Evolutionary conservation across 2,797 vertebrate species (phyloP), one percentile per base, ranked within the genome.

Genomic region (Paratrypauchen microcephalus): DNA sequence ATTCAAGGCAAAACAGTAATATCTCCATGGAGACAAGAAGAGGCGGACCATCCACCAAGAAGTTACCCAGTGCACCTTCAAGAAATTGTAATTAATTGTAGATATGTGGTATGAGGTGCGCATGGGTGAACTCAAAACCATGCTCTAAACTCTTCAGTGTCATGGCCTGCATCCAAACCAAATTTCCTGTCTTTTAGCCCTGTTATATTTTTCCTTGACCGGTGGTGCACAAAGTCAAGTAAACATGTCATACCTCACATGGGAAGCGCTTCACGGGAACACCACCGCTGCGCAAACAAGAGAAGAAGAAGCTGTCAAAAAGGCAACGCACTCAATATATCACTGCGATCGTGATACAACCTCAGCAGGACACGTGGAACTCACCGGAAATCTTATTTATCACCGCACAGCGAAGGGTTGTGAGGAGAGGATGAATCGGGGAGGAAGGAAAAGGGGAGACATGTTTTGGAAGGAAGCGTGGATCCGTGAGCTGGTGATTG

Each of bases 401-500:
- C 86, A 79, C 82, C 32, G 18, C 83, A 83, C 88, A 84, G 81
- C 78, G 73, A 36, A 66, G 79, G 86, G 79, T 83, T 67, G 74
- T 62, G 32, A 54, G 61, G 48, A 57, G 59, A 63, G 39, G 65
- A 54, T 24, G 63, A 74, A 9, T n/a, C 26, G 63, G 69, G 45
- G 36, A 66, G 74, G 70, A 45, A 13, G 65, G 74, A 67, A 77
- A 75, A 48, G 52, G 65, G 15, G 26, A 30, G 56, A 58, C 26
- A 61, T 71, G 70, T 82, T 77, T 87, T 81, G 74, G 73, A 76
- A 78, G 68, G 73, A 73, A 75, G 73, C 79, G 70, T 66, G 39
- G 83, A 79, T 89, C 86, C 79, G 69, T 77, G 78, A 72, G 41
- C 50, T 75, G 75, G 78, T 89, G 89, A 90, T 89, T 84, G 89